Base-by-base conservation (phyloP, 2,113 vertebrate genomes). In the Sebastes fasciatus region DNA sequence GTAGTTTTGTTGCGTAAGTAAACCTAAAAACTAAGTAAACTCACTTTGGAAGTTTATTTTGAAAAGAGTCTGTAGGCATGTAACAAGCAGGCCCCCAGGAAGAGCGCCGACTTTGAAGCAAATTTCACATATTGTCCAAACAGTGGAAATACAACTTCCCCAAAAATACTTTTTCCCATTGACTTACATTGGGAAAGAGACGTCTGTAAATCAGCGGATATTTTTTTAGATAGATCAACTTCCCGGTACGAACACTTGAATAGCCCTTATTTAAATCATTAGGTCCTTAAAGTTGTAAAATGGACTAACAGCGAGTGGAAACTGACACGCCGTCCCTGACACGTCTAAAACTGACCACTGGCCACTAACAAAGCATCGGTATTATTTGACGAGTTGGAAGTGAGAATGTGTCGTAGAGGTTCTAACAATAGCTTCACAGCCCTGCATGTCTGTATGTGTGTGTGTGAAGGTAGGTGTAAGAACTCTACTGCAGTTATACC, bases 401-500 rank as follows among this genome's bases (percentile, higher is more conserved):
- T 60, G 21, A 60, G 12, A 60, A 60, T 26, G 23, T 26, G 21
- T 57, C 21, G 54, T 34, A 26, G 34, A 34, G 34, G 34, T 62
- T 42, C 61, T 57, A 21, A 66, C 68, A 49, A 19, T 4, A 34
- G 66, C 58, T 40, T 77, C 60, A 45, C 40, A 45, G 16, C 26
- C 68, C 45, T 19, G 72, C 49, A 23, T 79, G 26, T 34, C 4
- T 34, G 34, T 40, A 45, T 52, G 46, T 42, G 49, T 55, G 23
- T 58, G 21, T 51, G 52, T 17, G 65, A 54, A 57, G 43, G 8
- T 19, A 10, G 34, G 19, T 46, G 13, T 60, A 68, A 21, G 60
- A 79, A 57, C 58, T 74, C 58, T 49, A 26, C 62, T 66, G 76
- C 60, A 48, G 77, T 43, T 57, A 34, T 34, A 54, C 72, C 45